A percentile compares a stretch with the other conserved stretches of the same genome.
Evolutionary conservation across 2,113 vertebrate species (phyloP).

Genomic region (Hirundichthys speculiger): DNA sequence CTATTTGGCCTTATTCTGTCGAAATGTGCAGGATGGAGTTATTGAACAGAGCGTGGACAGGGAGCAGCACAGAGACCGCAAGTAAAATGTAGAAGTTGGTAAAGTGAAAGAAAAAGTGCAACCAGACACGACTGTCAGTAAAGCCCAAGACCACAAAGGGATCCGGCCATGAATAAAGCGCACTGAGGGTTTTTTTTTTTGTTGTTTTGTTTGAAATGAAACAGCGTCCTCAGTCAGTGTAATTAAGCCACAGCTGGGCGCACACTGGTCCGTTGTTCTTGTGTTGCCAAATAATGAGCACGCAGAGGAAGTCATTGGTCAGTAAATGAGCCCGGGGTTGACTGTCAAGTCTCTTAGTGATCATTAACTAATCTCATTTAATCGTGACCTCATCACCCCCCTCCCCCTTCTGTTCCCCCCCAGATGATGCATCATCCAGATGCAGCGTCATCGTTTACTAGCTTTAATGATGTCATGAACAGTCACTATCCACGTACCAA

Average conservation of each 20-base stretch:
- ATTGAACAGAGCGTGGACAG: constrained; percentile 1
- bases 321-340: constrained; percentile 59
- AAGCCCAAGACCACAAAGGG: not conserved
- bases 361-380: constrained; percentile 71
- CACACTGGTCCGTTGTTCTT: constrained; percentile 69
- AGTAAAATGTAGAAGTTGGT: not conserved
- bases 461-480: too few species aligned
- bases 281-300: constrained; percentile 53
- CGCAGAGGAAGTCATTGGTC: constrained; percentile 62
- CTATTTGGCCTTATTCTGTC: constrained; percentile 42
- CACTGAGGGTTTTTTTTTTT: not conserved
- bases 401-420: constrained; percentile 6
- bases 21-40: constrained; percentile 25
- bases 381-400: constrained; percentile 62
- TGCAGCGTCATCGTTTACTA: not conserved
- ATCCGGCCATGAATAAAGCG: not conserved
- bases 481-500: too few species aligned
- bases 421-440: not conserved
- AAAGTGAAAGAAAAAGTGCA: not conserved
- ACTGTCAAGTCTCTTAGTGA: constrained; percentile 63
- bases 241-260: constrained; percentile 40
- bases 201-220: constrained; percentile 30
- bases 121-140: not conserved
- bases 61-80: not conserved
- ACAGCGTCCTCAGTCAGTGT: constrained; percentile 18